Conservation (phyloP, 2,797 vertebrate species). For the Ispidina picta region DNA sequence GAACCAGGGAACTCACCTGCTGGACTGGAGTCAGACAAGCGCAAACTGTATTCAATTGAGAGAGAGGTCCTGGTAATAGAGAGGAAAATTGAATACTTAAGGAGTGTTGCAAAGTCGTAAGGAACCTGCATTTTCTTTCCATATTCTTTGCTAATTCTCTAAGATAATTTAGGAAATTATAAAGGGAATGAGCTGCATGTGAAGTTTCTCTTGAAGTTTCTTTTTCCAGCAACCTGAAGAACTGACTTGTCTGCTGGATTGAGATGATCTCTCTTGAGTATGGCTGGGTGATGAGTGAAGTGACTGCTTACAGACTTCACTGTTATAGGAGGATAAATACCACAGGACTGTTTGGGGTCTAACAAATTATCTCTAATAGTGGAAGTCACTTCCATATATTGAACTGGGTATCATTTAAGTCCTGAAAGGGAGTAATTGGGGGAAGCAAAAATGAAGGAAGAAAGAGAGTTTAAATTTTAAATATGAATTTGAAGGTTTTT, state of each 20-base stretch:
- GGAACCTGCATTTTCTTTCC: background rate
- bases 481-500: background rate
- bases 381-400: background rate
- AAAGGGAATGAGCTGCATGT: background rate
- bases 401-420: background rate
- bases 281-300: background rate
- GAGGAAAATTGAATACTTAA: slow-evolving; percentile 84
- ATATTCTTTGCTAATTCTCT: background rate
- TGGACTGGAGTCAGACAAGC: slow-evolving; percentile 72
- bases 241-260: background rate
- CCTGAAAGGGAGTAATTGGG: background rate
- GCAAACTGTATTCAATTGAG: slow-evolving; percentile 72
- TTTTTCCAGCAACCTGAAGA: background rate
- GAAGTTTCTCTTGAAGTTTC: background rate
- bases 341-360: background rate
- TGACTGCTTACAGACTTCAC: background rate
- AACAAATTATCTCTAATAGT: background rate
- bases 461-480: background rate
- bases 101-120: slow-evolving; percentile 83
- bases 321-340: background rate
- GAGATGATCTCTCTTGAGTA: background rate
- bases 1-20: slow-evolving; percentile 69
- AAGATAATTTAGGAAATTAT: background rate
- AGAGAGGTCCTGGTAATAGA: slow-evolving; percentile 83
- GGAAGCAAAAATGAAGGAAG: background rate